These are phyloP conservation scores for Terebella lapidaria DNA, from an alignment of 2,888 invertebrate species.

Conservation along the genomic window DNA sequence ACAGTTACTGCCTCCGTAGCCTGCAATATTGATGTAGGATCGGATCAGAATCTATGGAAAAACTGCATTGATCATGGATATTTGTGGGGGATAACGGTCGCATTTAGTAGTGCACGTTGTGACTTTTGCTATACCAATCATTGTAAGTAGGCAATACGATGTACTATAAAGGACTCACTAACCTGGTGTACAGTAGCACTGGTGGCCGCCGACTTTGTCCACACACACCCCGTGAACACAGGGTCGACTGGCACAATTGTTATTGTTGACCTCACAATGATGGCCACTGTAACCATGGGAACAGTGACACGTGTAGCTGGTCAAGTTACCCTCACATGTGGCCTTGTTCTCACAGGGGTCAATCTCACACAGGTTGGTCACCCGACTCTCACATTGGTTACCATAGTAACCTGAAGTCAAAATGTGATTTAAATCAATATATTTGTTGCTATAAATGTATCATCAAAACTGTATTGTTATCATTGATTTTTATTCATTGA, in stretches of 20 bases:
- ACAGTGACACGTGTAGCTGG: slow-evolving; percentile 34
- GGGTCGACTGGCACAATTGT: slow-evolving; percentile 42
- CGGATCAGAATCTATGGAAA: too few species aligned
- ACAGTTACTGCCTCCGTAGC: too few species aligned
- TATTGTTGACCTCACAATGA: slow-evolving; percentile 43
- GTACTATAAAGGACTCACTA: slow-evolving; percentile 17
- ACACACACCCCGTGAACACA: slow-evolving; percentile 46
- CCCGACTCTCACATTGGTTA: slow-evolving; percentile 29
- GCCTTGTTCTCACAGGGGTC: slow-evolving; percentile 1
- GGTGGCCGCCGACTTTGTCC: slow-evolving; percentile 36
- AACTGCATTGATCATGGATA: too few species aligned
- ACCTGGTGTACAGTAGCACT: slow-evolving; percentile 48
- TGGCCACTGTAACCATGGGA: slow-evolving; percentile 30
- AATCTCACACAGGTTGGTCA: slow-evolving; percentile 20
- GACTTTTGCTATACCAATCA: too few species aligned
- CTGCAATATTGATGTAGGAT: too few species aligned
- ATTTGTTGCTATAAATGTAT: too few species aligned
- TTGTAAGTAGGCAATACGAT: not conserved
- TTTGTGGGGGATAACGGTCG: too few species aligned
- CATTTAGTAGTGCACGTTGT: too few species aligned
- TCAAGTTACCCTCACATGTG: slow-evolving; percentile 27
- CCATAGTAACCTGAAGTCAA: slow-evolving; percentile 32
- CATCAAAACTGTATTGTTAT: too few species aligned
- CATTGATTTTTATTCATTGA: too few species aligned
- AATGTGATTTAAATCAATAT: too few species aligned